phyloP scores from a whole-genome alignment of 2,113 vertebrate genomes.

The Rousettus leschenaultii region DNA sequence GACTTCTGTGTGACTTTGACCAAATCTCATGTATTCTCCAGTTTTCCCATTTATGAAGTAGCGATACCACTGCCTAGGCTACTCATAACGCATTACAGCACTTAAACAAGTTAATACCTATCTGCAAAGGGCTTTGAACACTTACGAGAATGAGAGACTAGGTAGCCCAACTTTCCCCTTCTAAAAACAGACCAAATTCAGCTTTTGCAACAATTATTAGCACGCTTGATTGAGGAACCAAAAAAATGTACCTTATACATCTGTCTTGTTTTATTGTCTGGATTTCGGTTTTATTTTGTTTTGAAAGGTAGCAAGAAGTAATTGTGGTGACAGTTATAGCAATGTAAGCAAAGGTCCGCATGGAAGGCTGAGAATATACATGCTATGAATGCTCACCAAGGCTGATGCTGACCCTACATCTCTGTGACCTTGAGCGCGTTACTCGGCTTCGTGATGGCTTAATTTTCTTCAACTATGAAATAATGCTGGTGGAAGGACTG shows the following conservation, averaged over 20 bases:
- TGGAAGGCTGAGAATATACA: neutral
- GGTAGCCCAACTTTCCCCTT: neutral
- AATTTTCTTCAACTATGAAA: neutral
- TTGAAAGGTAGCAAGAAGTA: neutral
- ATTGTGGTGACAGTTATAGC: neutral
- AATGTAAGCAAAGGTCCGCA: neutral
- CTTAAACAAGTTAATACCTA: neutral
- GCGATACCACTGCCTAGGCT: neutral
- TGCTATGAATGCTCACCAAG: neutral
- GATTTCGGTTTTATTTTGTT: conserved; percentile 27
- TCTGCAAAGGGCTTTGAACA: neutral
- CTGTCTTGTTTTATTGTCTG: neutral
- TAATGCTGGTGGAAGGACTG: neutral
- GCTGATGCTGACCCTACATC: neutral
- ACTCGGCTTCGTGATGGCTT: neutral
- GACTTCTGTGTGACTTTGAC: conserved; percentile 28
- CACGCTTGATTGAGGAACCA: neutral
- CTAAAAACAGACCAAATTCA: neutral
- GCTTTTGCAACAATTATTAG: neutral
- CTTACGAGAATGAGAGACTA: neutral
- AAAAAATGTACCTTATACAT: neutral
- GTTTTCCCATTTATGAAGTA: neutral
- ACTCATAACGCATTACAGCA: neutral
- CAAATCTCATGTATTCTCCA: neutral
- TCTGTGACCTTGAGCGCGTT: neutral